Conservation (phyloP, 2,797 vertebrate genomes). For the Dipus sagitta region DNA sequence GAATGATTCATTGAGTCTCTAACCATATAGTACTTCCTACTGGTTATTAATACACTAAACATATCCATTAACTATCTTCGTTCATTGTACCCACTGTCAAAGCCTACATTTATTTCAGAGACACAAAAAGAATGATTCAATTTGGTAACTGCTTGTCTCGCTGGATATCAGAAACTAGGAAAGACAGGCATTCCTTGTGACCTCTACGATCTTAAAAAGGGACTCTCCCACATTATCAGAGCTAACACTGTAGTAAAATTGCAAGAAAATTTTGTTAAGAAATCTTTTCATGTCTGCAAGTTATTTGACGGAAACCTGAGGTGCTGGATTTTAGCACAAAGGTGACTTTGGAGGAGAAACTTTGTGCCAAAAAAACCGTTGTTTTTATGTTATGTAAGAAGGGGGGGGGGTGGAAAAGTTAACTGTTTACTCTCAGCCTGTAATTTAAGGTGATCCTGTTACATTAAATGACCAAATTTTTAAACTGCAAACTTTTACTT, state of each 20-base stretch:
- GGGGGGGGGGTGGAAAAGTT: conserved; percentile 4
- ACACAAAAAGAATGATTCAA: conserved; percentile 41
- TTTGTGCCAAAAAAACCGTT: conserved; percentile 74
- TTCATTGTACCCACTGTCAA: conserved; percentile 16
- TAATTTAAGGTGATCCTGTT: conserved; percentile 63
- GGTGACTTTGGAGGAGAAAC: conserved; percentile 80
- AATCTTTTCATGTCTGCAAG: conserved; percentile 52
- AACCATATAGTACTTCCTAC: neutral
- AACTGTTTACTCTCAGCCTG: conserved; percentile 66
- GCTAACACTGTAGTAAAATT: conserved; percentile 29
- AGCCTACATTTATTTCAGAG: conserved; percentile 28
- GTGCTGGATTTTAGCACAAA: conserved; percentile 67
- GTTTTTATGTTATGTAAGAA: conserved; percentile 75
- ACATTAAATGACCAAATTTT: conserved; percentile 62
- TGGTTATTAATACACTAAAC: conserved; percentile 55
- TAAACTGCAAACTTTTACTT: conserved; percentile 7
- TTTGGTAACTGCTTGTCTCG: conserved; percentile 30
- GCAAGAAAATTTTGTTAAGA: conserved; percentile 63
- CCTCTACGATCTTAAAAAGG: conserved; percentile 30
- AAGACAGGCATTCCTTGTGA: neutral
- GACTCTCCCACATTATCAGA: conserved; percentile 36
- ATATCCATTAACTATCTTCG: conserved; percentile 34
- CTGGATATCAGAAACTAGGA: conserved; percentile 46
- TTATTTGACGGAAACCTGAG: conserved; percentile 74
- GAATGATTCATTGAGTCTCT: conserved; percentile 38